Base-by-base conservation (phyloP, 2,113 vertebrate genomes). In the Symphodus melops region DNA sequence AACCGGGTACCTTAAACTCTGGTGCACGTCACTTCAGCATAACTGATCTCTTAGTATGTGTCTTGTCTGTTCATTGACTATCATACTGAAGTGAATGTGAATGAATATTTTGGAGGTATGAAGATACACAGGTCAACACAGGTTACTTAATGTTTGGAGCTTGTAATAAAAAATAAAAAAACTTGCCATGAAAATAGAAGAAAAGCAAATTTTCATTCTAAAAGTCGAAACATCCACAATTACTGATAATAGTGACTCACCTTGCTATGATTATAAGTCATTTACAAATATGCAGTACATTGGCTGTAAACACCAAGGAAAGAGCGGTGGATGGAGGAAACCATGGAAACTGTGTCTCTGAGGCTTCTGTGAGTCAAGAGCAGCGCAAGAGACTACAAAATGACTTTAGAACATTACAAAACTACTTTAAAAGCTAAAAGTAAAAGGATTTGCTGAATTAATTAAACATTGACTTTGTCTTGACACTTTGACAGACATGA, bases 281-380 rank as follows among this genome's bases (percentile, higher is more conserved):
- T 53, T 65, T 55, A 63, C 46, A 28, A 36, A 63, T 63, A 49
- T 72, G 37, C 61, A 69, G 33, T 20, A 59, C 36, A 41, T 16
- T 53, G 44, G 53, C 41, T 44, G 55, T 61, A 57, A 73, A 76
- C 72, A 75, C 39, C 51, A 51, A 36, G 14, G 72, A 9, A 58
- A 28, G 48, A 53, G 72, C 1, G 14, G 17, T 19, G 54, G 56
- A 84, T 53, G 59, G 56, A 72, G 33, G 75, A 46, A 76, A 69
- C 75, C 67, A 72, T 75, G 81, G 85, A 23, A 76, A 81, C 63
- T 0, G 52, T 57, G 48, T 53, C 16, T 77, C 39, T 42, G 57
- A 78, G 62, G 48, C 52, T 65, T 28, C 41, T 75, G 28, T 58
- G 68, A 70, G 69, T 61, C 60, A 64, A 56, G 49, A 75, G 46